Percentiles rank a stretch among this genome's conserved stretches.
phyloP scores from a whole-genome alignment of 1,140 invertebrate species.

The Gerris buenoi region DNA sequence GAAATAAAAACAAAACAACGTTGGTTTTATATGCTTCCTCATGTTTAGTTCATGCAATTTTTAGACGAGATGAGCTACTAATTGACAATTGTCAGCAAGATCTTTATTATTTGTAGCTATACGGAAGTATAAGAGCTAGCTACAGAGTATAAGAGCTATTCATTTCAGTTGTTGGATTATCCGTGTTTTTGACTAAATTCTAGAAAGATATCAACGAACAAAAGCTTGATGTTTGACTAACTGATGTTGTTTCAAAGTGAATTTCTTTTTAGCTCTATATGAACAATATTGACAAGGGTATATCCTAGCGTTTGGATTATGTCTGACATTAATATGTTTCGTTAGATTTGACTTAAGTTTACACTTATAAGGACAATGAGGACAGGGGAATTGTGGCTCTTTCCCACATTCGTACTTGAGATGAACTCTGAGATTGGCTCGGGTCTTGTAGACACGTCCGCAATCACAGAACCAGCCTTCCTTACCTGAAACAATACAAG shows the following conservation, averaged over 20 bases:
- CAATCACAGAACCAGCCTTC: constrained; percentile 37
- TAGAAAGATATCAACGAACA: background rate
- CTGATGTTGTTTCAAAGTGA: constrained; percentile 1
- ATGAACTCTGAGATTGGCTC: constrained; percentile 38
- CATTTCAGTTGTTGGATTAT: no score
- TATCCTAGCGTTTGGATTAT: background rate
- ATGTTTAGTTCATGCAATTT: no score
- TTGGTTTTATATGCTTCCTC: no score
- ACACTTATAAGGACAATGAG: constrained; percentile 59
- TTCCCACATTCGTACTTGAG: constrained; percentile 76
- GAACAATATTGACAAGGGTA: constrained; percentile 12
- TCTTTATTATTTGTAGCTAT: no score
- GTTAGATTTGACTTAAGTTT: constrained; percentile 73
- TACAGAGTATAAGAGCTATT: no score
- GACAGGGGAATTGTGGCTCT: constrained; percentile 64
- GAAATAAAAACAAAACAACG: no score
- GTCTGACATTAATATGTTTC: constrained; percentile 35
- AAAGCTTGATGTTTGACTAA: constrained; percentile 1
- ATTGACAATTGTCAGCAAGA: no score
- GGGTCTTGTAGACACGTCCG: constrained; percentile 34
- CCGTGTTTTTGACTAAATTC: background rate
- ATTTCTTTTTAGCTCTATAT: constrained; percentile 30
- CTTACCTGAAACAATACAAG: no score
- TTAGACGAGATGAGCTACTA: no score
- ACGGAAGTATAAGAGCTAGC: no score